A percentile compares a stretch with the other conserved stretches of the same genome.
These are phyloP conservation scores for Ceyx margarethae DNA, from an alignment of 2,113 vertebrate genomes.

Conservation along the genomic window DNA sequence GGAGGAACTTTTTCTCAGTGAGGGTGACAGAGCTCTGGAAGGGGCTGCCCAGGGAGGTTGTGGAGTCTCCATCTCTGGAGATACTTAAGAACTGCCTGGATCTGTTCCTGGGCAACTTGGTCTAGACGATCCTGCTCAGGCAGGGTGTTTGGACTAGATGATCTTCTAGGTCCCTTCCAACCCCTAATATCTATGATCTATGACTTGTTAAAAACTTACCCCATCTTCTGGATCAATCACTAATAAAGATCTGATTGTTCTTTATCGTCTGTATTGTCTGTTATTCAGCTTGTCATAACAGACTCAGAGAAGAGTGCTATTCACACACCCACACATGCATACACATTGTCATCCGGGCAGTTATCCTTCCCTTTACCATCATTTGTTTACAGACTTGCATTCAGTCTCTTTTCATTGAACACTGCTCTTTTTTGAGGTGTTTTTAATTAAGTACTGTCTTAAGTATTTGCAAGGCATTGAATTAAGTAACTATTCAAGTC, in stretches of 20 bases:
- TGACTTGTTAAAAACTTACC: neutral
- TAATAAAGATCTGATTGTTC: neutral
- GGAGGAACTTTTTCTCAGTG: too few relatives aligned
- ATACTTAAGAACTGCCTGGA: too few relatives aligned
- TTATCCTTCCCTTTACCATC: accelerated
- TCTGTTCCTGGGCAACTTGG: too few relatives aligned
- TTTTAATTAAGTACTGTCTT: neutral
- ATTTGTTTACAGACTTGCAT: neutral
- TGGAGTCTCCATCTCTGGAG: too few relatives aligned
- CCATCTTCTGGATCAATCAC: neutral
- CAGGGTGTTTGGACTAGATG: too few relatives aligned
- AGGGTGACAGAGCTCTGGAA: too few relatives aligned
- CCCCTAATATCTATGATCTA: too few relatives aligned
- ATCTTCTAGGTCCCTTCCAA: too few relatives aligned
- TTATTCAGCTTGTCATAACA: neutral
- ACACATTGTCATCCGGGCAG: neutral
- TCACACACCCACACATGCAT: accelerated
- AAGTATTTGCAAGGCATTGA: neutral
- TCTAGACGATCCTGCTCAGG: too few relatives aligned
- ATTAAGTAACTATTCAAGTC: neutral
- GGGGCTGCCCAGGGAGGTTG: too few relatives aligned
- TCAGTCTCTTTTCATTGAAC: neutral
- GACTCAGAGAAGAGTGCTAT: neutral
- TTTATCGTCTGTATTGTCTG: too few relatives aligned
- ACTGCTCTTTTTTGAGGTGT: neutral